Conservation (phyloP, 1,140 invertebrate species). For the Leptopilina boulardi region DNA sequence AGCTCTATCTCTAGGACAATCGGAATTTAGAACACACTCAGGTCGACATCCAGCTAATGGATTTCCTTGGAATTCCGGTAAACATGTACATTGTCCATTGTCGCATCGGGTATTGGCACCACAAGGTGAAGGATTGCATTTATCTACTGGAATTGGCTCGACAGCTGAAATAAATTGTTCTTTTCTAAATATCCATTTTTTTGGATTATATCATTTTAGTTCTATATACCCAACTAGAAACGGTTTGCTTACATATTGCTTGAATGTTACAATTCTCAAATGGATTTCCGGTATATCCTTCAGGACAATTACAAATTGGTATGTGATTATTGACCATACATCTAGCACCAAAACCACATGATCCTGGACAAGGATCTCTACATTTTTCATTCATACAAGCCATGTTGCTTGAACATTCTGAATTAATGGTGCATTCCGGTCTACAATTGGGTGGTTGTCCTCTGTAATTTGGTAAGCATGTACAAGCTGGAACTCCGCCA, state of each 20-base stretch:
- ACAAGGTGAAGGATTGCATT: conserved; percentile 81
- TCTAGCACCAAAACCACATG: conserved; percentile 76
- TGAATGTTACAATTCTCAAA: conserved; percentile 72
- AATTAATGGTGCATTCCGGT: conserved; percentile 75
- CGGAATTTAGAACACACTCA: conserved; percentile 84
- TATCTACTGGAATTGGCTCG: conserved; percentile 71
- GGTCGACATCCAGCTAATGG: conserved; percentile 80
- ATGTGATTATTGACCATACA: conserved; percentile 78
- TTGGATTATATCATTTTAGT: neutral
- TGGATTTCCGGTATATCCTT: conserved; percentile 77
- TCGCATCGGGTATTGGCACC: conserved; percentile 80
- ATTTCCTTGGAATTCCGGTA: conserved; percentile 81
- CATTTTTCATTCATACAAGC: conserved; percentile 77
- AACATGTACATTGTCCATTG: conserved; percentile 80
- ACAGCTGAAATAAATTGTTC: conserved; percentile 57
- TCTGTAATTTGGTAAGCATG: conserved; percentile 69
- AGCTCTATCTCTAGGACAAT: conserved; percentile 83
- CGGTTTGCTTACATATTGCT: conserved; percentile 63
- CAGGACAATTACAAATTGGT: conserved; percentile 78
- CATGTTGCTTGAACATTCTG: conserved; percentile 73
- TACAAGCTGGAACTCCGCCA: conserved; percentile 62
- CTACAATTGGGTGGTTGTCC: conserved; percentile 74
- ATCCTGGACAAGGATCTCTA: conserved; percentile 77
- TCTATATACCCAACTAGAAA: neutral
- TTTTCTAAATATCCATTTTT: conserved; percentile 1